Conservation (phyloP, 2,113 vertebrate species). For the Gobius niger region DNA sequence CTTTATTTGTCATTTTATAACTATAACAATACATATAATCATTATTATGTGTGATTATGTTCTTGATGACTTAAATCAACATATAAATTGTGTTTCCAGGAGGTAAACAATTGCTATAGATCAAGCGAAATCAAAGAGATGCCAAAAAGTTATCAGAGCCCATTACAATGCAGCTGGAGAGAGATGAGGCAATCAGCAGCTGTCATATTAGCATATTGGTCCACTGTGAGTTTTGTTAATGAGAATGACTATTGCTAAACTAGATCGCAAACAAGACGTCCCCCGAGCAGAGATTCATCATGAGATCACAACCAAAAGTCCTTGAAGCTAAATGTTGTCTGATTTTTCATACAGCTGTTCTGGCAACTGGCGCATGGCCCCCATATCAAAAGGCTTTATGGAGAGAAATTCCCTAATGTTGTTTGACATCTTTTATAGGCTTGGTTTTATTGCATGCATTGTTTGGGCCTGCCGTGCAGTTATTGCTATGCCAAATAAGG, state of each 20-base stretch:
- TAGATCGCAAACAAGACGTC: slow-evolving; percentile 61
- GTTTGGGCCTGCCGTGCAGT: neutral
- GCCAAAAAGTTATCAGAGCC: slow-evolving; percentile 38
- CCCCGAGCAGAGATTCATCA: slow-evolving; percentile 68
- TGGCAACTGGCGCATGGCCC: slow-evolving; percentile 12
- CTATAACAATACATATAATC: no score
- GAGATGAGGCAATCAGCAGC: slow-evolving; percentile 50
- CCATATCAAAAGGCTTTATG: slow-evolving; percentile 18
- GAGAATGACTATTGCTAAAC: slow-evolving; percentile 45
- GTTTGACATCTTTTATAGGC: neutral
- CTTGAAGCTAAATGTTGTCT: slow-evolving; percentile 41
- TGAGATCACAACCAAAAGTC: slow-evolving; percentile 45
- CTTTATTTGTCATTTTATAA: no score
- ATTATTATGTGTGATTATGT: no score
- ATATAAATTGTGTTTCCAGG: no score
- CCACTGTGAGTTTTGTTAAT: slow-evolving; percentile 28
- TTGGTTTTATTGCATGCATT: neutral
- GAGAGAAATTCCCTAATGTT: slow-evolving; percentile 31
- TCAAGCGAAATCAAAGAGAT: slow-evolving; percentile 16
- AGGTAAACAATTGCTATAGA: slow-evolving; percentile 8
- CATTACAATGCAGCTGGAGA: slow-evolving; percentile 33
- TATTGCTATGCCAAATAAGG: neutral
- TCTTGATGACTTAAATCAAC: no score
- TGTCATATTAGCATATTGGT: slow-evolving; percentile 52
- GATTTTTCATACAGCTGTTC: slow-evolving; percentile 13